Conservation (phyloP, 2,888 invertebrate genomes). For the Bursaphelenchus okinawaensis region DNA sequence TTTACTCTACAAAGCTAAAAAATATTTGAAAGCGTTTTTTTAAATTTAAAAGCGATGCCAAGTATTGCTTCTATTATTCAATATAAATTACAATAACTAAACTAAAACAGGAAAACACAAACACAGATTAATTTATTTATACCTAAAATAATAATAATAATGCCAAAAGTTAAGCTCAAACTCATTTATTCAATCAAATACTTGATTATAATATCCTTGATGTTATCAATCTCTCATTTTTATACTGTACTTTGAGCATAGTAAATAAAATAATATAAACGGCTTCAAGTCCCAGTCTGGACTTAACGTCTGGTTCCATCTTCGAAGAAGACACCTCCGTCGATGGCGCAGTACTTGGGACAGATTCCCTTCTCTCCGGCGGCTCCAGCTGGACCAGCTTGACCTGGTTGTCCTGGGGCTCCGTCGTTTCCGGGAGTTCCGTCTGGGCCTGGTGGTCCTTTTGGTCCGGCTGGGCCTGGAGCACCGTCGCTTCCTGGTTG, state of each 20-base stretch:
- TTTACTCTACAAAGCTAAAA: too few species aligned
- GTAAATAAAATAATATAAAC: background rate
- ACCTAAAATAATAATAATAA: too few species aligned
- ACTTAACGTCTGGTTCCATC: constrained; percentile 40
- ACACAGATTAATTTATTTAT: too few species aligned
- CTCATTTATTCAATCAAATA: too few species aligned
- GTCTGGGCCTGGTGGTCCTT: constrained; percentile 26
- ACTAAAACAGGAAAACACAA: too few species aligned
- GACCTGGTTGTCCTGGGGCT: constrained; percentile 36
- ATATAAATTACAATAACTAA: too few species aligned
- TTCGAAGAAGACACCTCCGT: constrained; percentile 56
- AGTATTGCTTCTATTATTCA: too few species aligned
- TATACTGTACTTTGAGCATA: background rate
- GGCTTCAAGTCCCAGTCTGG: background rate
- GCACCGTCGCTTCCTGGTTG: background rate
- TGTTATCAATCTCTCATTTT: too few species aligned
- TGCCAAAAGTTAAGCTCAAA: background rate
- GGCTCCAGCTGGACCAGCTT: constrained; percentile 13
- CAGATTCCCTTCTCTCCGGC: constrained; percentile 45
- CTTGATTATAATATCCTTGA: background rate
- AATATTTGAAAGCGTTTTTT: too few species aligned
- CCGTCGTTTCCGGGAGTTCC: constrained; percentile 15
- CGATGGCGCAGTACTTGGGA: constrained; percentile 53
- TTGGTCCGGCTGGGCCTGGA: constrained; percentile 19
- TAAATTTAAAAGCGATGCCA: too few species aligned